Base-by-base conservation (phyloP, 2,797 vertebrate species). In the Chloroceryle amazona region DNA sequence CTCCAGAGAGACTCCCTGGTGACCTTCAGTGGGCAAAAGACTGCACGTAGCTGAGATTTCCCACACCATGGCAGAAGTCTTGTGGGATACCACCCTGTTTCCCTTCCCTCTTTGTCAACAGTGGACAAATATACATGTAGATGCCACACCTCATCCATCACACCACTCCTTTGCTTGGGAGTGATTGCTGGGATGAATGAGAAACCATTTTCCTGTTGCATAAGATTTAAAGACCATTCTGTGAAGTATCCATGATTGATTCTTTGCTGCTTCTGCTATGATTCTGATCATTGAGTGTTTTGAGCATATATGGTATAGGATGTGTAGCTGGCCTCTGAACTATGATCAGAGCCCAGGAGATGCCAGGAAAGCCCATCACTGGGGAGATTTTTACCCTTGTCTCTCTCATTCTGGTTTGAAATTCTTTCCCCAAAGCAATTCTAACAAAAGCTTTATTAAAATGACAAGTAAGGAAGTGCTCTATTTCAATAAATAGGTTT, bases 21-120 rank as follows among this genome's bases (percentile, higher is more conserved):
- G 95, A 96, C 96, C 95, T 95, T 95, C 92, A 95, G 33, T 35
- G 57, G 60, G 75, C 81, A 89, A 58, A 90, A 35, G 60, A 73
- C 81, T 65, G 33, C 5, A 3, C 6, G 1, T 35, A 70, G n/a
- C 55, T 52, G 28, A 87, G 72, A 49, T 52, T 58, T 79, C 58
- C 60, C 73, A 1, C 44, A 23, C 47, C 1, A 3, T 7, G 42
- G 42, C 67, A 67, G 22, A 71, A n/a, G 41, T 37, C 63, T 46
- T 63, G 35, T 18, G 74, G 58, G 70, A 75, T 28, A 41, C 8
- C 1, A 4, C 41, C 70, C 29, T 2, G 2, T 16, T 58, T 73
- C 31, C 19, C 39, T 28, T 92, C 9, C 31, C 17, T 66, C n/a
- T 72, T 86, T 1, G 1, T 15, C 54, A 47, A 11, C 4, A 83